A percentile compares a stretch with the other conserved stretches of the same genome.
These are phyloP conservation scores for Channa argus DNA, from an alignment of 2,113 vertebrate genomes.

Conservation along the genomic window DNA sequence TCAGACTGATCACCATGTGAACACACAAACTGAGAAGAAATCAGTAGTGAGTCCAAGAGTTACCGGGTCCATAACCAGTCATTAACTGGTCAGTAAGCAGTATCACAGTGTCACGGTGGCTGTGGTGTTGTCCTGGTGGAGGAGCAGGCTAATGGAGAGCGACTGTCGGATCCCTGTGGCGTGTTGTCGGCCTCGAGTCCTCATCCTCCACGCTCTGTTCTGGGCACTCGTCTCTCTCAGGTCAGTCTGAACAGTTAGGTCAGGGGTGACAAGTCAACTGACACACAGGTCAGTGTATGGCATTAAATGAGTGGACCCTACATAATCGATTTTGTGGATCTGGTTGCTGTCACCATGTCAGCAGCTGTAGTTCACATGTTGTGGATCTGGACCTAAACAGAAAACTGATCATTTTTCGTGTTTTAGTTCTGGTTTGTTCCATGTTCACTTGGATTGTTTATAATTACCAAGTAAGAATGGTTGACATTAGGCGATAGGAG, in stretches of 20 bases:
- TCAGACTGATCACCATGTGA: constrained; percentile 21
- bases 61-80: background rate
- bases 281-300: too few relatives aligned
- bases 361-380: too few relatives aligned
- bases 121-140: constrained; percentile 30
- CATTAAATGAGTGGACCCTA: too few relatives aligned
- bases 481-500: too few relatives aligned
- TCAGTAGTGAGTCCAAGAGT: background rate
- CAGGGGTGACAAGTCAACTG: background rate
- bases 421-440: too few relatives aligned
- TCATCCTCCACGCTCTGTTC: constrained; percentile 70
- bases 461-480: too few relatives aligned
- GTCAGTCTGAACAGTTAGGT: constrained; percentile 32
- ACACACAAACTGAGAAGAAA: background rate
- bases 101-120: constrained; percentile 36
- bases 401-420: too few relatives aligned
- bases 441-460: too few relatives aligned
- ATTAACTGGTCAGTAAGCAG: background rate
- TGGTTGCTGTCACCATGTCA: too few relatives aligned
- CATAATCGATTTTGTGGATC: too few relatives aligned
- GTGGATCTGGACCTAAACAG: too few relatives aligned
- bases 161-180: constrained; percentile 67
- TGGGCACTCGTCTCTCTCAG: constrained; percentile 73
- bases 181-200: constrained; percentile 70
- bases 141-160: constrained; percentile 67